Base-by-base conservation (phyloP, 2,113 vertebrate species). In the Motacilla tschutschensis region DNA sequence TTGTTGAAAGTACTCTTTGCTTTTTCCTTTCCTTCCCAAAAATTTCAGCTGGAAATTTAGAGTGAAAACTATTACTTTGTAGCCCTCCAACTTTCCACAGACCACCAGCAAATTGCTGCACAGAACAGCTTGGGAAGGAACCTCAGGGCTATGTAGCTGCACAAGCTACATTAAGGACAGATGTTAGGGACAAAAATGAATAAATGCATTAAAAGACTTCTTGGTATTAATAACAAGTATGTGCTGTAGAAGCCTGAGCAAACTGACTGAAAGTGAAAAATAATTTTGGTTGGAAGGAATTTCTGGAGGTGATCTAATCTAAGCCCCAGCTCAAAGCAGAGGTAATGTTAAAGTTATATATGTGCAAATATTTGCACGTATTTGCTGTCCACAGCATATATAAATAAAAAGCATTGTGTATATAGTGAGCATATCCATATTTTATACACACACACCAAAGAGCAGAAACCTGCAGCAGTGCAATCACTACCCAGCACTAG, bases 181-280 rank as follows among this genome's bases (percentile, higher is more conserved):
- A 74, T 74, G 44, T 33, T 53, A 29, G 46, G 67, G 79, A 81
- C 54, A 69, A 31, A 66, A 82, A 29, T 8, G 4, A 80, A 72
- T 40, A 71, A 72, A 62, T 43, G 13, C n/a, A 26, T 66, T 63
- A 47, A 76, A 66, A 80, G 35, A 10, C 6, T 67, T 67, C 17
- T 80, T 71, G 65, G 25, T 26, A 41, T 80, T 74, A 72, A 57
- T 43, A 72, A 43, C 14, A 44, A 83, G 5, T 5, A 22, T 5
- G 31, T 36, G 24, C 18, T 43, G 46, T 0, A 46, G 40, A 65
- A 74, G 6, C 47, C 55, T 48, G 36, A 63, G 40, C 66, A 82
- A 91, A 53, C 17, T 44, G 17, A 50, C 70, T 62, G 40, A 40
- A 82, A 70, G 10, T 76, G 51, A 54, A 84, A 92, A 86, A 36